phyloP scores from a whole-genome alignment of 2,113 vertebrate genomes.

The Pogona vitticeps region DNA sequence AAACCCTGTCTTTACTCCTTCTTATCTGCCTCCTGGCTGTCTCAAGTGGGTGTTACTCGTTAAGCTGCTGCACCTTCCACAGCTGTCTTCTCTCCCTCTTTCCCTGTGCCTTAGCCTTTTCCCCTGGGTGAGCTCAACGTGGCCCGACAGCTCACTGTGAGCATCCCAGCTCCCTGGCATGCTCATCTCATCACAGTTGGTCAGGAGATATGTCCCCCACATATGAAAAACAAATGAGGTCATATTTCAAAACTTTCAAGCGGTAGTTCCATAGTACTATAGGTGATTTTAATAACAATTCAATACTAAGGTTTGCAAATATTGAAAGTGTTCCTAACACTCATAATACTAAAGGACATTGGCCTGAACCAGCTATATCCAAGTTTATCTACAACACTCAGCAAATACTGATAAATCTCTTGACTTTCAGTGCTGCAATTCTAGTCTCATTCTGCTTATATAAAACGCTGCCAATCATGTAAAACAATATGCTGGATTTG shows the following conservation, averaged over 20 bases:
- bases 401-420: slow-evolving; percentile 5
- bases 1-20: too few relatives aligned
- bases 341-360: neutral
- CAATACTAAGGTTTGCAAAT: neutral
- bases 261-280: neutral
- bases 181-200: too few relatives aligned
- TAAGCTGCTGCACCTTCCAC: too few relatives aligned
- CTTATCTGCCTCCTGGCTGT: too few relatives aligned
- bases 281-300: neutral
- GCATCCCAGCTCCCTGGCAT: too few relatives aligned
- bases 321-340: neutral
- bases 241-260: neutral
- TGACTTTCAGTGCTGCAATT: slow-evolving; percentile 2
- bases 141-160: too few relatives aligned
- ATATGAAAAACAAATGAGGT: neutral
- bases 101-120: too few relatives aligned
- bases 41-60: too few relatives aligned
- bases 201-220: neutral
- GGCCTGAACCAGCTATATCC: neutral
- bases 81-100: too few relatives aligned
- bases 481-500: slow-evolving; percentile 7
- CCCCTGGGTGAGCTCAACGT: too few relatives aligned
- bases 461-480: neutral
- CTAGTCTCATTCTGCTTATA: neutral
- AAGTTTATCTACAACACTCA: slow-evolving; percentile 4